Conservation (phyloP, 1,140 invertebrate genomes). For the Bradysia coprophila region DNA sequence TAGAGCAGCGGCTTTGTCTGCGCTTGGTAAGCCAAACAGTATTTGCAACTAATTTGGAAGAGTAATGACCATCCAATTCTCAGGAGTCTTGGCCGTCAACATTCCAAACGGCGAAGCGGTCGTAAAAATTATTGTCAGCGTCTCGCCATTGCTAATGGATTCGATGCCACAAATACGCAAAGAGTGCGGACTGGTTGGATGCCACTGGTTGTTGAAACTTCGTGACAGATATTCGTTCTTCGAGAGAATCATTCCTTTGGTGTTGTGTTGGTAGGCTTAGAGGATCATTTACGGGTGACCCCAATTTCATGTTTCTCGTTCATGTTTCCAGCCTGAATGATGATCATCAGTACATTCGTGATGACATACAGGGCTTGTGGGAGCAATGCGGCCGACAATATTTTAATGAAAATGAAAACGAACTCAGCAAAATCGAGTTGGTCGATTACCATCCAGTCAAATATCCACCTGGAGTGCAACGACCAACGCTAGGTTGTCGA, state of each 20-base stretch:
- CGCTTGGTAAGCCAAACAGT: slow-evolving; percentile 34
- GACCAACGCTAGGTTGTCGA: slow-evolving; percentile 59
- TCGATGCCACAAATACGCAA: slow-evolving; percentile 41
- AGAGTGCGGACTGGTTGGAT: slow-evolving; percentile 43
- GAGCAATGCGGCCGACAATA: slow-evolving; percentile 43
- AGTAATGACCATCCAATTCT: too few species aligned
- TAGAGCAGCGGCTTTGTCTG: slow-evolving; percentile 46
- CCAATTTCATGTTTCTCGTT: background rate
- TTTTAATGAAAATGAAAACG: slow-evolving; percentile 54
- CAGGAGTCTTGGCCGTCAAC: too few species aligned
- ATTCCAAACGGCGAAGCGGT: slow-evolving; percentile 26
- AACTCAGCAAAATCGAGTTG: slow-evolving; percentile 54
- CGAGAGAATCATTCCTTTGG: slow-evolving; percentile 48
- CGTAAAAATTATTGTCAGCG: slow-evolving; percentile 12
- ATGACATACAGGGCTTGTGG: slow-evolving; percentile 41
- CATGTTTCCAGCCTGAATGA: slow-evolving; percentile 36
- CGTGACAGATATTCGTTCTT: slow-evolving; percentile 63
- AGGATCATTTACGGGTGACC: too few species aligned
- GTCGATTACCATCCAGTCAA: slow-evolving; percentile 27
- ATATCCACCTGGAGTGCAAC: slow-evolving; percentile 42
- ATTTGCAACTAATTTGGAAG: too few species aligned
- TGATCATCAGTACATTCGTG: slow-evolving; percentile 40
- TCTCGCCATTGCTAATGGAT: slow-evolving; percentile 41
- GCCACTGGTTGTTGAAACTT: slow-evolving; percentile 45
- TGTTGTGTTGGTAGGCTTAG: slow-evolving; percentile 42